Conservation (phyloP, 2,113 vertebrate species). For the Catharus bicknelli region DNA sequence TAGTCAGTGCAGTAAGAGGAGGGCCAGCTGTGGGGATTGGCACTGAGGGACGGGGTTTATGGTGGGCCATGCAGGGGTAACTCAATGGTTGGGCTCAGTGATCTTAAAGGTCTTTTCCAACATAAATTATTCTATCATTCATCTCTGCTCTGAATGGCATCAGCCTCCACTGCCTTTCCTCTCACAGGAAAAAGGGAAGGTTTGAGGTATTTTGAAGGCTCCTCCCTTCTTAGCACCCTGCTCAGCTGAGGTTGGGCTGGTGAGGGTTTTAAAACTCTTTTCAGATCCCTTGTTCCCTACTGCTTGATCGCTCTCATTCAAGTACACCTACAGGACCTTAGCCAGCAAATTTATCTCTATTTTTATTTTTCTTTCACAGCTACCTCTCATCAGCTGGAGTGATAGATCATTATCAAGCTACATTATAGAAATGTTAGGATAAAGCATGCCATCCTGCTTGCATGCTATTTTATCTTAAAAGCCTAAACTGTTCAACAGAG, state of each 20-base stretch:
- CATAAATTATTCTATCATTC: not conserved
- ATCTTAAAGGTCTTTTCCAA: not conserved
- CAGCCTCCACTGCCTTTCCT: not conserved
- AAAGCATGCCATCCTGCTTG: conserved; percentile 4
- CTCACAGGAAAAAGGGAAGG: not conserved
- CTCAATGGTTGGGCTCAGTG: not conserved
- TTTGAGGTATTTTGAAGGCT: not conserved
- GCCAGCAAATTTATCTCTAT: not conserved
- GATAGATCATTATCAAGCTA: conserved; percentile 29
- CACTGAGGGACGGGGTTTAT: fast-evolving
- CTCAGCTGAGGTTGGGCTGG: not conserved
- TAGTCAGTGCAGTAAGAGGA: not conserved
- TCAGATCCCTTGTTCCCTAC: not conserved
- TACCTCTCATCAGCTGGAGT: not conserved
- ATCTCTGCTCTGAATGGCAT: not conserved
- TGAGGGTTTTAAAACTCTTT: not conserved
- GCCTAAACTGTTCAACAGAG: conserved; percentile 9
- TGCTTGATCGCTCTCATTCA: not conserved
- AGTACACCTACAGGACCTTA: not conserved
- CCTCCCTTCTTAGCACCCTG: fast-evolving
- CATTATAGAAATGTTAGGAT: conserved; percentile 13
- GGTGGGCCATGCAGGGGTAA: not conserved
- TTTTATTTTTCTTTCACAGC: conserved; percentile 26
- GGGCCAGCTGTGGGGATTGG: too few species aligned
- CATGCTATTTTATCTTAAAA: conserved; percentile 46